Percentiles rank a stretch among this genome's conserved stretches.
Evolutionary conservation across 2,888 invertebrate genomes (phyloP).

Genomic region (Griposia aprilina): DNA sequence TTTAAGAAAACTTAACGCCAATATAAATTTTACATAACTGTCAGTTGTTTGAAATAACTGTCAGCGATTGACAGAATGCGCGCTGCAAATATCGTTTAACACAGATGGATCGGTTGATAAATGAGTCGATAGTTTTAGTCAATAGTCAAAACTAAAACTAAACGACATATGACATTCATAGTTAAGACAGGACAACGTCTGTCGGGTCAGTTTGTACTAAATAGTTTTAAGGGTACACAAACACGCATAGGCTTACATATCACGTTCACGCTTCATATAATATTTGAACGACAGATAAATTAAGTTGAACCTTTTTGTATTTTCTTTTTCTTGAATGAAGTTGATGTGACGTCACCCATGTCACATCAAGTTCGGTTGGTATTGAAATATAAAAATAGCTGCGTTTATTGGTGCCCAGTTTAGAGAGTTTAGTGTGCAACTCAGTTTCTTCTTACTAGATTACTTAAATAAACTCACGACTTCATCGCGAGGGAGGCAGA

Average conservation of each 20-base stretch:
- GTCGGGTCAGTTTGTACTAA: too few species aligned
- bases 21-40: too few species aligned
- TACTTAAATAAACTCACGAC: not conserved
- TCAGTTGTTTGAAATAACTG: too few species aligned
- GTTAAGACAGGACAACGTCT: too few species aligned
- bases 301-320: not conserved
- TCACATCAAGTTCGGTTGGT: not conserved
- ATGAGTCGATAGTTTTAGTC: too few species aligned
- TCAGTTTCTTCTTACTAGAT: not conserved
- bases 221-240: conserved; percentile 21
- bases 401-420: not conserved
- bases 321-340: conserved; percentile 17
- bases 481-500: not conserved
- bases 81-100: too few species aligned
- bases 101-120: too few species aligned
- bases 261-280: conserved; percentile 42
- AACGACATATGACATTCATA: too few species aligned
- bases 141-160: too few species aligned
- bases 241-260: conserved; percentile 23
- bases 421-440: not conserved
- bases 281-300: conserved; percentile 43
- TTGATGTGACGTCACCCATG: conserved; percentile 13
- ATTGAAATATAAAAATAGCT: conserved; percentile 3
- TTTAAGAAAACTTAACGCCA: too few species aligned
- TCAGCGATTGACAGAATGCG: too few species aligned